These are phyloP conservation scores for Cryptotis parvus DNA, from an alignment of 2,113 vertebrate species.

Conservation along the genomic window DNA sequence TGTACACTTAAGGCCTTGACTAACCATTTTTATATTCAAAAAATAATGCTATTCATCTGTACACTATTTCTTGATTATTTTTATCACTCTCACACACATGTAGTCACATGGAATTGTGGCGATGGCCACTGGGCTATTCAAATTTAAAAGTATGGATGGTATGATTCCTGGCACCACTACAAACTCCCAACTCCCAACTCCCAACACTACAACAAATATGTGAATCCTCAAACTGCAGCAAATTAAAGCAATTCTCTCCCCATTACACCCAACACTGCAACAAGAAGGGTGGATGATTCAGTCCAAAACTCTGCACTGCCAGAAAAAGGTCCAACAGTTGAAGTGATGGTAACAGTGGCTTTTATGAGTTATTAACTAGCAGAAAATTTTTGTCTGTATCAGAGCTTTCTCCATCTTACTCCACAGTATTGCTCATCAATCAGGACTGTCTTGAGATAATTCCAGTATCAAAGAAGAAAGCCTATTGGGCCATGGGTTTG, in stretches of 20 bases:
- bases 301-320: background rate
- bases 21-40: background rate
- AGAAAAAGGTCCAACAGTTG: background rate
- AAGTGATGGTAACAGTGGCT: background rate
- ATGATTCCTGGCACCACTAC: too few species aligned
- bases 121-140: background rate
- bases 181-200: too few species aligned
- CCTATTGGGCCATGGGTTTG: background rate
- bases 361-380: background rate
- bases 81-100: background rate
- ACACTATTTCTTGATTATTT: background rate
- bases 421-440: background rate
- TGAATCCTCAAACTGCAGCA: too few species aligned
- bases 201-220: too few species aligned
- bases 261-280: too few species aligned
- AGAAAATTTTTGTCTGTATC: background rate
- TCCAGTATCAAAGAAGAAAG: background rate
- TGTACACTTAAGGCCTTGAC: background rate
- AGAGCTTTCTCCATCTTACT: background rate
- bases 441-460: background rate
- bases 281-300: background rate
- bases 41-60: background rate
- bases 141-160: background rate
- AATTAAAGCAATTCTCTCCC: too few species aligned
- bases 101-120: background rate